Conservation (phyloP, 2,113 vertebrate genomes). For the Vombatus ursinus region DNA sequence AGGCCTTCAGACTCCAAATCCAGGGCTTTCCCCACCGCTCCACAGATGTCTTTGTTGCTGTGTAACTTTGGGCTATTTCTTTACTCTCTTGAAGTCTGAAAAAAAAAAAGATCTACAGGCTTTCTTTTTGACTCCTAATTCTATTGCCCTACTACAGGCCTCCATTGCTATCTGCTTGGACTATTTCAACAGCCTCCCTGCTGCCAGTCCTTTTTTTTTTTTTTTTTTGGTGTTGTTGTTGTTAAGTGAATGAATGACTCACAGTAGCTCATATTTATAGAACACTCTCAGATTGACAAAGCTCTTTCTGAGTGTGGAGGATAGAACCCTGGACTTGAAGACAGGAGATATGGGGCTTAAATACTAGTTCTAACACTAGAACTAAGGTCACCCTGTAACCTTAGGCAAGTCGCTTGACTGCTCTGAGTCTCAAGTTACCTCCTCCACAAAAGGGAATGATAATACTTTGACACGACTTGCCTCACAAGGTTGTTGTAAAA, state of each 20-base stretch:
- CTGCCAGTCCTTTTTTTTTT: too few relatives aligned
- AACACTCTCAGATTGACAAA: neutral
- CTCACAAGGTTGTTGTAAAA: neutral
- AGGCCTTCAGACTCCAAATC: too few relatives aligned
- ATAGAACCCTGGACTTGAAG: neutral
- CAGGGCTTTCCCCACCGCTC: too few relatives aligned
- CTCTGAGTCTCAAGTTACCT: neutral
- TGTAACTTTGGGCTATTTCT: neutral
- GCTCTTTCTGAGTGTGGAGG: neutral
- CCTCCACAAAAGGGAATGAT: neutral
- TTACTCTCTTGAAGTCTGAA: neutral
- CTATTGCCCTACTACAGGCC: neutral
- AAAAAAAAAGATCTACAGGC: neutral
- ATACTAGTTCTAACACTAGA: neutral
- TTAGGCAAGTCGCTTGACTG: fast-evolving
- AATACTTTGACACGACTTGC: neutral
- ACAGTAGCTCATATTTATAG: neutral
- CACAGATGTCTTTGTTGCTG: neutral
- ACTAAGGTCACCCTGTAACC: neutral
- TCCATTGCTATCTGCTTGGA: neutral
- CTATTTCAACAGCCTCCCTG: neutral
- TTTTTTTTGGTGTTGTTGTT: too few relatives aligned
- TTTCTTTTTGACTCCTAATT: neutral
- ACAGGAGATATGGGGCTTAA: neutral
- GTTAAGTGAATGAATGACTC: too few relatives aligned